Base-by-base conservation (phyloP, 2,797 vertebrate genomes). In the Hipposideros larvatus region DNA sequence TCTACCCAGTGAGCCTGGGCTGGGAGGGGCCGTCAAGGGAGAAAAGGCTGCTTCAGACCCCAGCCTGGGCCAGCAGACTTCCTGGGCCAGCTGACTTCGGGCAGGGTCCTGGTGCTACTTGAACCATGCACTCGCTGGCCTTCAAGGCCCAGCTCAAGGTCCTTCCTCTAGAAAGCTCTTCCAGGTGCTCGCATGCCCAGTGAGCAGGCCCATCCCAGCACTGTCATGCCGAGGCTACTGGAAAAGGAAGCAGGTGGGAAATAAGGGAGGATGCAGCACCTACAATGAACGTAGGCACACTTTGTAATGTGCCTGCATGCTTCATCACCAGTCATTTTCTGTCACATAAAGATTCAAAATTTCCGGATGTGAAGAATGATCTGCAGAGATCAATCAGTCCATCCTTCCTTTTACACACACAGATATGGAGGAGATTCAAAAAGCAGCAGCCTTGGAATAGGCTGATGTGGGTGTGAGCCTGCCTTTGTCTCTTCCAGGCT, bases 1-100 rank as follows among this genome's bases (percentile, higher is more conserved):
- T 97, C 97, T 95, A 87, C 63, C 55, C 55, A 57, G 92, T 14
- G 26, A 57, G 74, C 24, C 55, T 71, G 88, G 26, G 34, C 34
- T 46, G 43, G 85, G 55, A 79, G 41, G 61, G 61, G 57, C 19
- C 22, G 16, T 41, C 9, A n/a, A 59, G 18, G 61, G 18, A 84
- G 71, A 34, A 86, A 85, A 71, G 68, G 48, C 87, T 92, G 86
- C 51, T 57, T 57, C 34, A 83, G 0, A 0, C 7, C 63, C 48
- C n/a, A 70, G 86, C 37, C 16, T 37, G 34, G 19, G 87, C 43
- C 41, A 86, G 66, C 4, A 16, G 0, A 0, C 70, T 83, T 94
- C 26, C 16, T 37, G 34, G 19, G 87, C 43, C 41, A 88, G 65
- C 4, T 16, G 0, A 0, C 70, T 82, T 94, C 26, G 48, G 94